Conservation (phyloP, 2,888 invertebrate species). For the Agriopis aurantiaria region DNA sequence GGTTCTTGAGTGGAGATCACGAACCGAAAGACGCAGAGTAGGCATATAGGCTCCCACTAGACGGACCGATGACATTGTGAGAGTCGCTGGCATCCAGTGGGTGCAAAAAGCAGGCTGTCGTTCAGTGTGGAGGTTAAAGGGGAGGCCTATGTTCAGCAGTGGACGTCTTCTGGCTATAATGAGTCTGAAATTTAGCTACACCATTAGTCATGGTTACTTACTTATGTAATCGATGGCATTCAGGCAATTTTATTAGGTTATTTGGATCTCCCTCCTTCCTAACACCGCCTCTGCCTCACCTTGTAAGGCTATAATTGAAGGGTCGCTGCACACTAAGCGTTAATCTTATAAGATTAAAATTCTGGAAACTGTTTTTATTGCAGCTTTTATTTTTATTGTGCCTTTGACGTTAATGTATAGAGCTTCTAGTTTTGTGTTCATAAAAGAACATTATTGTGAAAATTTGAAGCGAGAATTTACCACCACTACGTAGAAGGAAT, state of each 20-base stretch:
- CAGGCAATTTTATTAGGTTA: neutral
- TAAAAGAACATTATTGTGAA: neutral
- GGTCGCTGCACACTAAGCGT: slow-evolving; percentile 46
- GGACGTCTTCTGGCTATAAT: too few relatives aligned
- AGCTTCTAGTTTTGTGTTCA: slow-evolving; percentile 13
- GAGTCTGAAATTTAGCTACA: too few relatives aligned
- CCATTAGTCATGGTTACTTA: too few relatives aligned
- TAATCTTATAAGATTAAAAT: slow-evolving; percentile 42
- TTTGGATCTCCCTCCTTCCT: neutral
- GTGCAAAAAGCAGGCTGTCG: too few relatives aligned
- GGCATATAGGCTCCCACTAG: too few relatives aligned
- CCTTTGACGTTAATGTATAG: slow-evolving; percentile 33
- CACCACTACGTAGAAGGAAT: neutral
- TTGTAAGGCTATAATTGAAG: slow-evolving; percentile 45
- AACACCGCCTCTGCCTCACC: slow-evolving; percentile 9
- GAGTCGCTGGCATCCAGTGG: too few relatives aligned
- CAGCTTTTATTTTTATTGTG: slow-evolving; percentile 43
- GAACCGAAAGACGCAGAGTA: too few relatives aligned
- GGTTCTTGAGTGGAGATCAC: too few relatives aligned
- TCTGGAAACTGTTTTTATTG: slow-evolving; percentile 38
- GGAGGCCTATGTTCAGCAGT: too few relatives aligned
- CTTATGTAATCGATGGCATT: too few relatives aligned
- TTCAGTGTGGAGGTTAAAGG: too few relatives aligned
- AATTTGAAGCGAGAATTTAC: neutral
- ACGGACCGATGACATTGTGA: too few relatives aligned